A percentile compares a stretch with the other conserved stretches of the same genome.
phyloP scores from a whole-genome alignment of 2,113 vertebrate species.

The Chunga burmeisteri region DNA sequence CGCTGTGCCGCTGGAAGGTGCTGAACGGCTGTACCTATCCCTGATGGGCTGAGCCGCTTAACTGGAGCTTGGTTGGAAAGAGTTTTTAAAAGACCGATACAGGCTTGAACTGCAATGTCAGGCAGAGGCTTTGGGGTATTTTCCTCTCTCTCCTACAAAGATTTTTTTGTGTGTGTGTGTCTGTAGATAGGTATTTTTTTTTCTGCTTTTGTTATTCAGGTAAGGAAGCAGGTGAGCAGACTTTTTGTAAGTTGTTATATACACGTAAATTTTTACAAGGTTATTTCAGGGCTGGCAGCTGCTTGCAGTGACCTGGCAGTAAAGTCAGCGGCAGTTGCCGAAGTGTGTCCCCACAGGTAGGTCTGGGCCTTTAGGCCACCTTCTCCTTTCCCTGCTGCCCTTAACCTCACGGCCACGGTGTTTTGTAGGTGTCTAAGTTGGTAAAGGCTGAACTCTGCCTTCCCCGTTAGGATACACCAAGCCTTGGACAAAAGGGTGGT shows the following conservation, averaged over 20 bases:
- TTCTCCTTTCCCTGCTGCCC: neutral
- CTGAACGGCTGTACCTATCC: neutral
- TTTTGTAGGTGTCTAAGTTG: neutral
- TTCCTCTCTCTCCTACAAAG: neutral
- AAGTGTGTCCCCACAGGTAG: neutral
- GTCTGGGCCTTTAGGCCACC: neutral
- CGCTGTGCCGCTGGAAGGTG: neutral
- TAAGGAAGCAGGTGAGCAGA: neutral
- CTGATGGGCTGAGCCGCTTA: neutral
- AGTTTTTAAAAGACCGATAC: neutral
- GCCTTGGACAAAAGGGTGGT: neutral
- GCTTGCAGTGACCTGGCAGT: neutral
- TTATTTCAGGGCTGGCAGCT: neutral
- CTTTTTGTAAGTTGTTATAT: neutral
- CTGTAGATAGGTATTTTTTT: neutral
- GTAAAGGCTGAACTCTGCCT: neutral
- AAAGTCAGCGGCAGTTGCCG: neutral
- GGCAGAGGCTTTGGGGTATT: neutral
- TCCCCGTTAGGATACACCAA: neutral
- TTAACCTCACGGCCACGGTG: neutral
- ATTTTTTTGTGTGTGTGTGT: neutral
- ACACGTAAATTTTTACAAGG: neutral
- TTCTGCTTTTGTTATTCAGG: neutral
- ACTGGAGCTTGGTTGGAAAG: neutral
- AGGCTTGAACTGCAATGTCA: neutral